Base-by-base conservation (phyloP, 2,888 invertebrate genomes). In the Harpalus rufipes region DNA sequence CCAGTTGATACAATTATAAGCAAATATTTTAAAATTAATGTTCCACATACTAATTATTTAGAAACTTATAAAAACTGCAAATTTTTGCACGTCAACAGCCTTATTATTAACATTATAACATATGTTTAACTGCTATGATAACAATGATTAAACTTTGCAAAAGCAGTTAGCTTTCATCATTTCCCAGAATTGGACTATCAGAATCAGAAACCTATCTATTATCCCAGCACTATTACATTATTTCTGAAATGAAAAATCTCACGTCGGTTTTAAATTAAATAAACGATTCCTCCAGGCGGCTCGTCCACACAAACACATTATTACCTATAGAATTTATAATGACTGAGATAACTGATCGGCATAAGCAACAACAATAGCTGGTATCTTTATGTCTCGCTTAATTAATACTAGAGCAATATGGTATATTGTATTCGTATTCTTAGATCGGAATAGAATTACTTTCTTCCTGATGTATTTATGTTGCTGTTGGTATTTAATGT, bases 301-400 rank as follows among this genome's bases (percentile, higher is more conserved):
- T 74, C 44, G 72, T 74, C 72, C 72, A 74, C 25, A 44, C 72
- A 58, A 58, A 78, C 16, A 58, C 78, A 78, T 78, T 78, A 78
- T 78, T 78, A 78, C 78, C 78, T 58, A 78, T 78, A 58, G 32
- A 78, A 78, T 78, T 78, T 78, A 78, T 78, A 78, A 78, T 78
- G 78, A 74, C 74, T 74, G 16, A 74, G 74, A 74, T 74, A 74
- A 74, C 44, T n/a, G 56, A 78, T 78, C 78, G 32, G 21, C n/a
- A 58, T 56, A 25, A 58, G 14, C 78, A 58, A 78, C 56, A 78
- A 78, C 58, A 78, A 78, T 78, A 58, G 74, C 44, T 39, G 16
- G 14, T 56, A 74, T 51, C 74, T 41, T 44, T 74, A 74, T 18
- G 44, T 74, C 51, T 51, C n/a, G 21, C 18, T 18, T 74, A 74